Base-by-base conservation (phyloP, 2,113 vertebrate genomes). In the Psittacus erithacus region DNA sequence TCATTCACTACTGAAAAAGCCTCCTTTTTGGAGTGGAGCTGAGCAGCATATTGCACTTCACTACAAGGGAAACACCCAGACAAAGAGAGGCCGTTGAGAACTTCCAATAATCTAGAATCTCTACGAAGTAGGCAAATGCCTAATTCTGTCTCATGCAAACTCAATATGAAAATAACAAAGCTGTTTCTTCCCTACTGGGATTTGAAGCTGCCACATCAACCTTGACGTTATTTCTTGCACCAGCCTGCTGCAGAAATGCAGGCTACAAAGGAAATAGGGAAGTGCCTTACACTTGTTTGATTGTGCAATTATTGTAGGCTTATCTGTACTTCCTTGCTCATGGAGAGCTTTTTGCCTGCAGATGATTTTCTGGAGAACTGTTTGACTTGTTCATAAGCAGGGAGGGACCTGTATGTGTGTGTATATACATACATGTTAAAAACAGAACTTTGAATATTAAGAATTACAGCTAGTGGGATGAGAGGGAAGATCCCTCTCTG, bases 101-200 rank as follows among this genome's bases (percentile, higher is more conserved):
- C 33, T 41, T 64, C 44, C 15, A 43, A 0, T 57, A 23, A n/a
- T 0, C 5, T 41, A 11, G 22, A 28, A 0, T 55, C 43, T n/a
- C 33, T 75, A 2, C 10, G 8, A 38, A 75, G 22, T 11, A 62
- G 44, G 46, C 27, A 59, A 64, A 65, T 49, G 49, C 41, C 13
- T 7, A 35, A 0, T 4, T 70, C 6, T 46, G 16, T 17, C 33
- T 75, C 8, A 3, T 49, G 35, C 27, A 53, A 64, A 25, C 24
- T 82, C 29, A 31, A 2, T 12, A 4, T 35, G 65, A 44, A 28
- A 79, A 50, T 31, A 67, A 46, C 1, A 0, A 15, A 74, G 28
- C 5, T 1, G 2, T 28, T 52, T 31, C 22, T 88, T 69, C 35
- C 38, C 28, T 4, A 4, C n/a, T 85, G 86, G 27, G 24, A 12